Conservation (phyloP, 2,797 vertebrate species). For the Coregonus ussuriensis region DNA sequence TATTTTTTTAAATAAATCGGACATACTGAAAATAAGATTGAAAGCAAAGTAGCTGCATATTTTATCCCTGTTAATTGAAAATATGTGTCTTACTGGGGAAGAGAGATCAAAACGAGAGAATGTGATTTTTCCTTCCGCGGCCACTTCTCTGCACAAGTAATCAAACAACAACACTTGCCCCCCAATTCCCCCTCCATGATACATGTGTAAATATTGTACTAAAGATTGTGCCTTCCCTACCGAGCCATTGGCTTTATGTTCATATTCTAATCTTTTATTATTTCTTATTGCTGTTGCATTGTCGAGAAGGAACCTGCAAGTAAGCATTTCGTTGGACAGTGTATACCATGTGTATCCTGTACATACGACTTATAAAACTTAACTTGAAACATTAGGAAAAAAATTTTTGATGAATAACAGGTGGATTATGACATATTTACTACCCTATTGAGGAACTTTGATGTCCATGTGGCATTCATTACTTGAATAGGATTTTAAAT, state of each 20-base stretch:
- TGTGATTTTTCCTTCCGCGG: conserved; percentile 8
- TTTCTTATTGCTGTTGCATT: no score
- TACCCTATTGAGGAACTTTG: not conserved
- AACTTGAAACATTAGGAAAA: not conserved
- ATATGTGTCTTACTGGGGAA: conserved; percentile 15
- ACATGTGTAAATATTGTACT: no score
- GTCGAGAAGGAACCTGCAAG: no score
- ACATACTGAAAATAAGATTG: not conserved
- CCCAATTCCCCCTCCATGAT: not conserved
- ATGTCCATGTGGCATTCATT: not conserved
- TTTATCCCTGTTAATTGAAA: conserved; percentile 25
- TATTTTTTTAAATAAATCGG: not conserved
- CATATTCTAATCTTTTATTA: no score
- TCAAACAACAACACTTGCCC: conserved; percentile 3
- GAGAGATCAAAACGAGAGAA: conserved; percentile 13
- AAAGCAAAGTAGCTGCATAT: not conserved
- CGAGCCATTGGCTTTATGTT: no score
- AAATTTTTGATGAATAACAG: not conserved
- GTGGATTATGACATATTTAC: conserved; percentile 4
- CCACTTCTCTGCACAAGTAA: conserved; percentile 4
- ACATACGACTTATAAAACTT: no score
- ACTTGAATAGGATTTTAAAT: not conserved
- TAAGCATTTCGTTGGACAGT: no score
- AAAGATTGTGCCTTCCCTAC: no score
- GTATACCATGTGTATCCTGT: no score